These are phyloP conservation scores for Lepus timidus DNA, from an alignment of 2,113 vertebrate genomes.

Conservation along the genomic window DNA sequence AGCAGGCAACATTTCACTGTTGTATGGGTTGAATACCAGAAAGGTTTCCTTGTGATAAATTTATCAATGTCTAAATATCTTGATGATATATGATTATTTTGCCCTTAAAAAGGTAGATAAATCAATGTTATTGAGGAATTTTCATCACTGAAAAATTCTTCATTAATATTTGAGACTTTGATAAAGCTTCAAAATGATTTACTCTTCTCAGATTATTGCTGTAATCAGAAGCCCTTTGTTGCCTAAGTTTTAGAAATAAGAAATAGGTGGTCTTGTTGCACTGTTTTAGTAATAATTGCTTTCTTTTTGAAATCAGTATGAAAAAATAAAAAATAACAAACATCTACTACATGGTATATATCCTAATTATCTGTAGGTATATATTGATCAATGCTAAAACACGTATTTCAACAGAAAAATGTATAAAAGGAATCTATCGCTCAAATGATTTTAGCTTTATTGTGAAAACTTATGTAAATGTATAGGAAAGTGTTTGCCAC, in stretches of 20 bases:
- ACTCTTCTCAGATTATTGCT: conserved; percentile 38
- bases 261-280: background rate
- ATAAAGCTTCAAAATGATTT: conserved; percentile 77
- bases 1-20: conserved; percentile 80
- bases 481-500: background rate
- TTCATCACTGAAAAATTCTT: conserved; percentile 83
- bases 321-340: conserved; percentile 20
- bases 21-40: conserved; percentile 68
- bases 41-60: conserved; percentile 80
- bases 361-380: background rate
- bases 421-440: background rate
- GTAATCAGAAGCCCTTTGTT: background rate
- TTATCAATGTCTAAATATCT: conserved; percentile 82
- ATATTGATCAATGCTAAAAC: background rate
- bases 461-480: background rate
- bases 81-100: conserved; percentile 85
- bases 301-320: background rate
- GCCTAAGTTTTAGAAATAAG: conserved; percentile 36
- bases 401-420: background rate
- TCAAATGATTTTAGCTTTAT: background rate
- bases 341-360: background rate
- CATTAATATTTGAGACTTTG: conserved; percentile 77
- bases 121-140: conserved; percentile 85
- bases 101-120: conserved; percentile 86
- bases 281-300: conserved; percentile 4